phyloP scores from a whole-genome alignment of 1,140 invertebrate species.

The Zaprionus davidi region DNA sequence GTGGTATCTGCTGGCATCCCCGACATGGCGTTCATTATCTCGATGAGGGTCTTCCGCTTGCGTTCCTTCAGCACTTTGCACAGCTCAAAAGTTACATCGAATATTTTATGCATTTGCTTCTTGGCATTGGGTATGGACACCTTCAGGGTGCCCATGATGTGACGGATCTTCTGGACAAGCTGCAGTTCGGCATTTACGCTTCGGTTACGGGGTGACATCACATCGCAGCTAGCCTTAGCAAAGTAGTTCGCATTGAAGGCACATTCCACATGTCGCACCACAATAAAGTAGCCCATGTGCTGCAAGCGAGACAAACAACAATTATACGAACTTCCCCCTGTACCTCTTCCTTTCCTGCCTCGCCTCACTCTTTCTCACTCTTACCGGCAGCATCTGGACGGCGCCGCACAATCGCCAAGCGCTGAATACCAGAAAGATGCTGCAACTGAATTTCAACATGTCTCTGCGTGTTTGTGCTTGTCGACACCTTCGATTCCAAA shows the following conservation, averaged over 20 bases:
- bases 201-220: conserved; percentile 39
- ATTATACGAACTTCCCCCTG: background rate
- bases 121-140: conserved; percentile 60
- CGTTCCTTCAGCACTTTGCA: conserved; percentile 57
- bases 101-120: conserved; percentile 50
- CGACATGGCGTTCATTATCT: conserved; percentile 43
- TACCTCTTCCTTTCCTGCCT: background rate
- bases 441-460: conserved; percentile 30
- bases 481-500: conserved; percentile 13
- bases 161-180: conserved; percentile 23
- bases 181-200: conserved; percentile 28
- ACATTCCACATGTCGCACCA: conserved; percentile 53
- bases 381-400: conserved; percentile 35
- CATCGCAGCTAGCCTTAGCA: conserved; percentile 22
- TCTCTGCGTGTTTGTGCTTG: background rate
- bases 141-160: conserved; percentile 22
- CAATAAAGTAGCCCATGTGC: conserved; percentile 56
- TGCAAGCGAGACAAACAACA: background rate
- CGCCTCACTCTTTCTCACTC: background rate
- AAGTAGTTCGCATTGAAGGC: conserved; percentile 46
- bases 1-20: conserved; percentile 15
- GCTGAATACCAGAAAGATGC: conserved; percentile 18
- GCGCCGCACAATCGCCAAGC: conserved; percentile 6
- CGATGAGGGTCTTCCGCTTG: conserved; percentile 46
- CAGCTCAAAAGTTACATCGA: conserved; percentile 58